Conservation (phyloP, 2,113 vertebrate genomes). For the Raphicerus campestris region DNA sequence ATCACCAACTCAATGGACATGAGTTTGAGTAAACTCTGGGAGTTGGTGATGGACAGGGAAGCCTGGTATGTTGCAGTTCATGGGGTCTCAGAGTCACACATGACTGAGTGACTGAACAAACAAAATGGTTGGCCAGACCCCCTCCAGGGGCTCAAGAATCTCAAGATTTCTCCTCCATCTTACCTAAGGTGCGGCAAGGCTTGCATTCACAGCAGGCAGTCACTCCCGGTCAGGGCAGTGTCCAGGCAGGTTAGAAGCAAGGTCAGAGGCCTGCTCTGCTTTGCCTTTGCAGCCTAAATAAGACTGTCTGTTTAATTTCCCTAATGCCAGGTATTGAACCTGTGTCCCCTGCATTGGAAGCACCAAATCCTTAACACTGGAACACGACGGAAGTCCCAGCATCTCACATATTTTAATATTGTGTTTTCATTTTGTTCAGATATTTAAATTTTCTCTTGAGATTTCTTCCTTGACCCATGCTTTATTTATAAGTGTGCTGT, state of each 20-base stretch:
- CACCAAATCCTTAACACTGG: not conserved
- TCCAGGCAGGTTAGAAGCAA: not conserved
- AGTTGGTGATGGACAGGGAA: not conserved
- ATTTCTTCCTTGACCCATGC: not conserved
- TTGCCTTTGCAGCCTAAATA: not conserved
- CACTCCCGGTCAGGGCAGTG: not conserved
- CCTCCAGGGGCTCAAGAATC: not conserved
- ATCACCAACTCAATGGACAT: not conserved
- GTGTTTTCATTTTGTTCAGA: not conserved
- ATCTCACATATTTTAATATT: not conserved
- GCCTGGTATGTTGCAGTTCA: not conserved
- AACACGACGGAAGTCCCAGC: accelerated
- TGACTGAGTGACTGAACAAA: not conserved
- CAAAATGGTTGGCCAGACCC: not conserved
- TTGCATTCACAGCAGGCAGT: not conserved
- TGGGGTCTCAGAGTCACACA: not conserved
- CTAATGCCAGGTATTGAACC: not conserved
- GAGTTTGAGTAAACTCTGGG: not conserved
- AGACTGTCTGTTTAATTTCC: not conserved
- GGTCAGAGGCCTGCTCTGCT: not conserved
- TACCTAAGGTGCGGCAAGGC: not conserved
- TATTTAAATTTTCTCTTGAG: not conserved
- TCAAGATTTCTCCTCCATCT: not conserved
- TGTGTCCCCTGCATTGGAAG: not conserved
- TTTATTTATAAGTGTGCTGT: not conserved